Base-by-base conservation (phyloP, 2,888 invertebrate genomes). In the Leucozona laternaria region DNA sequence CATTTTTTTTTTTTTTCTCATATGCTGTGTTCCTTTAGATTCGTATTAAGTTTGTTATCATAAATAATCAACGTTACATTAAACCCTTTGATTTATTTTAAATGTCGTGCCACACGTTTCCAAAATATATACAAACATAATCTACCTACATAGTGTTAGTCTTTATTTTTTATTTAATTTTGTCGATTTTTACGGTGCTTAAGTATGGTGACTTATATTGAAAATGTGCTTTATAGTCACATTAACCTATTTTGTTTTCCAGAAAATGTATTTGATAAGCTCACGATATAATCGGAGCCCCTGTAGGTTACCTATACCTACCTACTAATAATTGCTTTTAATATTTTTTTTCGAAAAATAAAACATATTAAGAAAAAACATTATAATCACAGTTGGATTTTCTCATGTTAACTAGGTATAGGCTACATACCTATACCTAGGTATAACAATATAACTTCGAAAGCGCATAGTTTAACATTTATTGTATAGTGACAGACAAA, bases 21-120 rank as follows among this genome's bases (percentile, higher is more conserved):
- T 37, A 53, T 25, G 15, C 10, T 31, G 34, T 57, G 1, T 57
- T 57, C 15, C 17, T 53, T 20, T 7, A 28, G 15, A 53, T 57
- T 34, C 28, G 4, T 57, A 34, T 13, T 28, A 10, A 31, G 28
- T 31, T 31, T n/a, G 25, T 55, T 58, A 37, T 28, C 50, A 28
- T 13, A n/a, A 62, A 62, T 17, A 31, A 8, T 34, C 17, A 34
- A 66, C 66, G 4, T 25, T 4, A 31, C 48, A 48, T 31, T 66
- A 34, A 66, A 48, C 48, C 66, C 66, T 48, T 66, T 66, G 17
- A 48, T 31, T 4, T 28, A 64, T 55, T 55, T 31, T 53, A 64
- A 55, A 43, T 53, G 55, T 64, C 75, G 75, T 75, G 75, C 64
- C 43, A 55, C 75, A 75, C 64, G 64, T 75, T 64, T 37, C 25